Evolutionary conservation across 2,888 invertebrate species (phyloP).

Genomic region (Aspidiotus rigidus): DNA sequence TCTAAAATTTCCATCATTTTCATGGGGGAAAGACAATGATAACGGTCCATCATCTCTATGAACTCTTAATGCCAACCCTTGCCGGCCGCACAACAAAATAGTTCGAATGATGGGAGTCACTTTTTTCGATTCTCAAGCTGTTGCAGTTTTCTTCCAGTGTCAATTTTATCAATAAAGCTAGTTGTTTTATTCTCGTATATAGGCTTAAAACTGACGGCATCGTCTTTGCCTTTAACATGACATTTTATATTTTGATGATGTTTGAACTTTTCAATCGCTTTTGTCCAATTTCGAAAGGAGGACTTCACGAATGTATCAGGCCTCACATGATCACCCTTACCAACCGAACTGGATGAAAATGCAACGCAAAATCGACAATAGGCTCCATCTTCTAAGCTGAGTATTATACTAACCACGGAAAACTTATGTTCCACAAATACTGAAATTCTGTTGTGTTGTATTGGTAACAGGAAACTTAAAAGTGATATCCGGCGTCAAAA

Average conservation of each 20-base stretch:
- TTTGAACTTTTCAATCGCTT: slow-evolving; percentile 5
- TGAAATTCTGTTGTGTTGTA: slow-evolving; percentile 23
- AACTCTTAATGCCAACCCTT: slow-evolving; percentile 17
- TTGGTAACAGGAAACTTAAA: neutral
- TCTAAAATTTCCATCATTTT: slow-evolving; percentile 3
- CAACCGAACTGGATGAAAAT: no score
- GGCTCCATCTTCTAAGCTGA: slow-evolving; percentile 16
- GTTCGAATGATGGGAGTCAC: slow-evolving; percentile 17
- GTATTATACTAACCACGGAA: slow-evolving; percentile 24
- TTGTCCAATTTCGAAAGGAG: slow-evolving; percentile 18
- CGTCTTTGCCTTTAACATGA: no score
- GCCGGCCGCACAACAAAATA: slow-evolving; percentile 19
- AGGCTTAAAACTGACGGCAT: slow-evolving; percentile 12
- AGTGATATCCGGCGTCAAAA: slow-evolving; percentile 12
- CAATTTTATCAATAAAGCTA: slow-evolving; percentile 13
- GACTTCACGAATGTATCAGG: slow-evolving; percentile 5
- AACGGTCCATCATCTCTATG: slow-evolving; percentile 12
- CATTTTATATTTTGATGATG: no score
- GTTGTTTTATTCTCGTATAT: slow-evolving; percentile 10
- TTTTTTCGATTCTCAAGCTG: slow-evolving; percentile 23
- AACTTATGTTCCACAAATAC: slow-evolving; percentile 12
- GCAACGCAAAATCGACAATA: slow-evolving; percentile 23
- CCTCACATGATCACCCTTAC: neutral
- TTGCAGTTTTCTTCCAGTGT: slow-evolving; percentile 15
- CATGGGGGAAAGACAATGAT: neutral